Conservation (phyloP, 1,140 invertebrate genomes). For the Eriosoma lanigerum region DNA sequence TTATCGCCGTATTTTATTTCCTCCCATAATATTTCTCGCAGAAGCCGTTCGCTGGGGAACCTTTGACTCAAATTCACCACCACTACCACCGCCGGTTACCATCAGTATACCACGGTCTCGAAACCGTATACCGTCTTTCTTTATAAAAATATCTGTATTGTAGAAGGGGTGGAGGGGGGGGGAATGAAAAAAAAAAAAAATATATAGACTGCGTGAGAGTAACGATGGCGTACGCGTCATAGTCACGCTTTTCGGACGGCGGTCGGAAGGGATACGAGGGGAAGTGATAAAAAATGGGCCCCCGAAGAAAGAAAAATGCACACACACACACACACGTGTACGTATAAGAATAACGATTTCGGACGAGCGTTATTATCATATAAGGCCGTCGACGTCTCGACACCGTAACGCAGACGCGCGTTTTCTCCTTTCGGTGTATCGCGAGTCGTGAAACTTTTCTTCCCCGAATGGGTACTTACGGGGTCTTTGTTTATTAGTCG, state of each 20-base stretch:
- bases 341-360: conserved; percentile 31
- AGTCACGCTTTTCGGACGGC: not conserved
- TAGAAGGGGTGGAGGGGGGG: no score
- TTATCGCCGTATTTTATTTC: not conserved
- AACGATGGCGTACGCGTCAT: not conserved
- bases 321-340: no score
- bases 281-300: conserved; percentile 12
- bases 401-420: not conserved
- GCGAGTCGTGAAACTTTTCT: conserved; percentile 34
- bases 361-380: no score
- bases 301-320: not conserved
- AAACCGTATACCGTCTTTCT: not conserved
- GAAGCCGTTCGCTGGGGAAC: not conserved
- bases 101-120: not conserved
- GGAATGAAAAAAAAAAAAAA: not conserved
- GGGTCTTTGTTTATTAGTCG: conserved; percentile 46
- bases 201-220: not conserved
- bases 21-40: not conserved
- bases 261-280: not conserved
- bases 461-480: conserved; percentile 35
- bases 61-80: not conserved
- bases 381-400: not conserved
- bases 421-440: not conserved
- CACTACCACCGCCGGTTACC: not conserved
- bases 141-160: no score